Evolutionary conservation across 1,140 invertebrate genomes (phyloP), one percentile per base, ranked within the genome.

Genomic region (Theocolax elegans): DNA sequence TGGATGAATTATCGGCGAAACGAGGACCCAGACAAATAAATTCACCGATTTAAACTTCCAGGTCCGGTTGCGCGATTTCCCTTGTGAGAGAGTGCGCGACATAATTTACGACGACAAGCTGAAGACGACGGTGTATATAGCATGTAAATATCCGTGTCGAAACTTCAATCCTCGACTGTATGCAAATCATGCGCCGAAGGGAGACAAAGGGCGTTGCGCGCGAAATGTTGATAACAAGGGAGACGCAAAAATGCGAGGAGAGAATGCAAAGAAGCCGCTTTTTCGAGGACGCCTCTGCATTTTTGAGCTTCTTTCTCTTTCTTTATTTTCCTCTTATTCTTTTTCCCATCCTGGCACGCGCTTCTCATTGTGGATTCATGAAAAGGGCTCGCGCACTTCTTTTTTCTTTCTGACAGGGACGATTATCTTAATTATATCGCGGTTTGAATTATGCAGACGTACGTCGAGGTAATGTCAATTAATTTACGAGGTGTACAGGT

Each of bases 111-210:
- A 48, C 42, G 40, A 48, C 40, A 25, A 46, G 42, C 19, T n/a
- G 15, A 63, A 46, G 17, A 21, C 17, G 46, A 49, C 17, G 46
- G 49, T 17, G 19, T 49, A 51, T 63, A 63, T 49, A 38, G 12
- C 62, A 53, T 53, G 48, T 64, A 64, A 64, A 64, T 64, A 64
- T 53, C 62, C 48, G 31, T 64, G 31, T 64, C 35, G 35, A 64
- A 64, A 64, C 48, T 53, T 53, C 48, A 35, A 64, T 64, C 35
- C 62, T 64, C 48, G 15, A 64, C 48, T 51, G 46, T 64, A 64
- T 51, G 62, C 35, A 53, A 51, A 64, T 64, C 29, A 2, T 25
- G 31, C 31, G 31, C n/a, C n/a, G n/a, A n/a, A n/a, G n/a, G n/a
- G n/a, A n/a, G 10, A 35, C 31, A 35, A 35, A 10, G 10, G 31